Percentiles rank a stretch among this genome's conserved stretches.
Conservation (phyloP, 2,888 invertebrate genomes). For the Brachypalpus laphriformis region DNA sequence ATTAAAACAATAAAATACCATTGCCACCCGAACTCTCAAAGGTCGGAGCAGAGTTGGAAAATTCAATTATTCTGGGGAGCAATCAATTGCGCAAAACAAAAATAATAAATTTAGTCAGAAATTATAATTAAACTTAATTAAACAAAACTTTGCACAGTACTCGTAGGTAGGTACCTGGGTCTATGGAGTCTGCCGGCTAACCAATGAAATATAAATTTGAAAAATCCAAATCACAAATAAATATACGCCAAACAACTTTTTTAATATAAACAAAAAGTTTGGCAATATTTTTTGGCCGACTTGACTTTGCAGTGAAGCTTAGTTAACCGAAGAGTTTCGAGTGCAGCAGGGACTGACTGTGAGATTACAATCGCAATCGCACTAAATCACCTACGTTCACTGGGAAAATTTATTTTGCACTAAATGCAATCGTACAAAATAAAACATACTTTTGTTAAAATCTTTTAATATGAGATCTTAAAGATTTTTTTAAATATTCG, state of each 20-base stretch:
- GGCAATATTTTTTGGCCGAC: slow-evolving; percentile 21
- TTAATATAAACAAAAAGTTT: slow-evolving; percentile 23
- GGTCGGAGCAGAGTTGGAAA: background rate
- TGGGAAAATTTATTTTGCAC: background rate
- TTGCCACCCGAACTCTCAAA: background rate
- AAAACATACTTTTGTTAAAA: no score
- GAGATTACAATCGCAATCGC: background rate
- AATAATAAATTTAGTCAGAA: slow-evolving; percentile 6
- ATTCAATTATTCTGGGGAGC: slow-evolving; percentile 5
- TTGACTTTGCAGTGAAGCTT: background rate
- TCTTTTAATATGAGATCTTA: no score
- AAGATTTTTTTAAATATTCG: no score
- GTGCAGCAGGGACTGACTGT: background rate
- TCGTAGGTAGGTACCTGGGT: background rate
- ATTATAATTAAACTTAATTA: slow-evolving; percentile 31
- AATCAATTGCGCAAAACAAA: slow-evolving; percentile 2
- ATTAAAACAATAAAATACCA: background rate
- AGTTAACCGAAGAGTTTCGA: background rate
- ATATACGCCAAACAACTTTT: background rate
- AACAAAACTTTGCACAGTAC: background rate
- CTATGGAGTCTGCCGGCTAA: background rate
- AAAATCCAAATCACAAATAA: background rate
- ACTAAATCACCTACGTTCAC: background rate
- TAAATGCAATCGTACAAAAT: no score
- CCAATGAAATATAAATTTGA: background rate